Evolutionary conservation across 2,888 invertebrate species (phyloP).

Genomic region (Troglohyphantes excavatus): DNA sequence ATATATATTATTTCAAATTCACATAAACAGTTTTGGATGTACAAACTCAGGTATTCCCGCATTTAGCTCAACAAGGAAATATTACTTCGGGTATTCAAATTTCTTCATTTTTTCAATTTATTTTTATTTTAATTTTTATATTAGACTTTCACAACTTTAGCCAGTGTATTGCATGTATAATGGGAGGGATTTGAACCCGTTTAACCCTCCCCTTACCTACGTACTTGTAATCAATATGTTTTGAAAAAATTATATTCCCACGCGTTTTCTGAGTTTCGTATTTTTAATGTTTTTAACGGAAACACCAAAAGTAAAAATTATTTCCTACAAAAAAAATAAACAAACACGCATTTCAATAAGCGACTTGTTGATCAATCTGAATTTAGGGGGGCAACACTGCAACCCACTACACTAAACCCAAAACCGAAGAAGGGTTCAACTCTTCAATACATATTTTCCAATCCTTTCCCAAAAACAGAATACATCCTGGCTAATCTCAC

Average conservation of each 20-base stretch:
- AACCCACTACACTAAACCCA: not conserved
- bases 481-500: conserved; percentile 30
- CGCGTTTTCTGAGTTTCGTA: not conserved
- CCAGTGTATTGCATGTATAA: too few species aligned
- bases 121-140: too few species aligned
- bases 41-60: too few species aligned
- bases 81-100: too few species aligned
- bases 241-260: not conserved
- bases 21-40: too few species aligned
- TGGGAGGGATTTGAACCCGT: too few species aligned
- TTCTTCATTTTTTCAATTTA: too few species aligned
- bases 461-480: conserved; percentile 2
- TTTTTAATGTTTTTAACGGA: not conserved
- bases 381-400: not conserved
- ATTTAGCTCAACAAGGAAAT: too few species aligned
- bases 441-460: not conserved
- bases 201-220: too few species aligned
- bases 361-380: not conserved
- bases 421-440: not conserved
- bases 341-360: not conserved
- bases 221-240: too few species aligned
- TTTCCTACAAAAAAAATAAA: not conserved
- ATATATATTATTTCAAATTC: too few species aligned
- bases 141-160: too few species aligned
- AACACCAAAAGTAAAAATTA: not conserved